phyloP scores from a whole-genome alignment of 2,797 vertebrate species.

The Protosalanx chinensis region DNA sequence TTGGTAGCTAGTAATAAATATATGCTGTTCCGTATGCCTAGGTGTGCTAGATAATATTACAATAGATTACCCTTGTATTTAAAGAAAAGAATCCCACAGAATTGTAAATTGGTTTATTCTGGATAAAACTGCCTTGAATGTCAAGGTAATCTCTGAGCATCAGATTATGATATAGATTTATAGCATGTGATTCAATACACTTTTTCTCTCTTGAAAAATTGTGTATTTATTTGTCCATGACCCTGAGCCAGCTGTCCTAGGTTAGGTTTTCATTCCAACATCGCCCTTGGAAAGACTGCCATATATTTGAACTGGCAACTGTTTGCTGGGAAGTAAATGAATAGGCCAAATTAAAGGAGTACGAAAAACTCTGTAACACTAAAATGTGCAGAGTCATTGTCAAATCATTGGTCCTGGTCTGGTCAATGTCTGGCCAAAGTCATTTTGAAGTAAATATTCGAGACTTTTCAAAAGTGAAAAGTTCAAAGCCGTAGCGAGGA shows the following conservation, averaged over 20 bases:
- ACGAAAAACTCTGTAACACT: slow-evolving; percentile 25
- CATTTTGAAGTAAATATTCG: slow-evolving; percentile 10
- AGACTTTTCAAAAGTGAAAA: background rate
- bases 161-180: slow-evolving; percentile 24
- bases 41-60: no score
- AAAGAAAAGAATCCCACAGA: background rate
- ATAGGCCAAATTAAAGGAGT: slow-evolving; percentile 36
- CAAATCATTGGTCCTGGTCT: slow-evolving; percentile 44
- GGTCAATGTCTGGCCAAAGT: slow-evolving; percentile 38
- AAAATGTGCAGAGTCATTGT: slow-evolving; percentile 49
- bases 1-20: no score
- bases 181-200: slow-evolving; percentile 34
- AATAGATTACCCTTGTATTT: no score
- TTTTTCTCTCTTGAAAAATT: slow-evolving; percentile 23
- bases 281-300: slow-evolving; percentile 51
- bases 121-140: slow-evolving; percentile 34
- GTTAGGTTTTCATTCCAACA: slow-evolving; percentile 42
- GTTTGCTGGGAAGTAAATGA: slow-evolving; percentile 47
- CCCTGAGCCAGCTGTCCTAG: slow-evolving; percentile 43
- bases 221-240: slow-evolving; percentile 54
- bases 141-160: slow-evolving; percentile 35
- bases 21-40: no score
- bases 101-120: background rate
- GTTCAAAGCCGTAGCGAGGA: slow-evolving; percentile 4
- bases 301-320: slow-evolving; percentile 53